phyloP scores from a whole-genome alignment of 1,140 invertebrate genomes.

The Chironomus tepperi region DNA sequence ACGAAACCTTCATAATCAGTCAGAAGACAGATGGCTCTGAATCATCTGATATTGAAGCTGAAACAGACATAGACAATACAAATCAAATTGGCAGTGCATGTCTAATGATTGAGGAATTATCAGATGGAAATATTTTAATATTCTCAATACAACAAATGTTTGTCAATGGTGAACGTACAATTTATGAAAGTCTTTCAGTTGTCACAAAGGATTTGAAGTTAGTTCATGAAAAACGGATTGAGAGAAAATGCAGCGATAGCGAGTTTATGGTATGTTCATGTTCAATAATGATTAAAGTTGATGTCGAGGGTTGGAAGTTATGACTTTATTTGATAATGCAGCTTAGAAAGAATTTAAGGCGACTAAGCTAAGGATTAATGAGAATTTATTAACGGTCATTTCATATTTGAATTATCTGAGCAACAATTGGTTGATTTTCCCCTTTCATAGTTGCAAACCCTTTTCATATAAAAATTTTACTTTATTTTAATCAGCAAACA shows the following conservation, averaged over 20 bases:
- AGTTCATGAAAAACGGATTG: background rate
- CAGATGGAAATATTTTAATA: background rate
- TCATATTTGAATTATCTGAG: no score
- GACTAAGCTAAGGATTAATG: no score
- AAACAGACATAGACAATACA: background rate
- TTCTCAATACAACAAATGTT: background rate
- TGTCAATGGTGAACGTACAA: background rate
- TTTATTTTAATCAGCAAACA: background rate
- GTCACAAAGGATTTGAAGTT: background rate
- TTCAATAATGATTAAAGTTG: no score
- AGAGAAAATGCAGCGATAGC: background rate
- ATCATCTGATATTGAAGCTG: background rate
- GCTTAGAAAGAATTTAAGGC: no score
- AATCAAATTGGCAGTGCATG: background rate
- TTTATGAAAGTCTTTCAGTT: background rate
- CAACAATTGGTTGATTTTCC: no score
- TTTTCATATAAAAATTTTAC: no score
- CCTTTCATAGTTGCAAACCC: no score
- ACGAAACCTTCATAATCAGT: background rate
- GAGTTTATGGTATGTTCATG: background rate
- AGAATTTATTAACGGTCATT: no score
- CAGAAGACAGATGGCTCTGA: background rate
- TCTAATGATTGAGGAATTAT: background rate
- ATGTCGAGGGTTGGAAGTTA: no score
- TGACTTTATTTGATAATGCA: no score